Conservation (phyloP, 2,888 invertebrate species). For the Tetanocera ferruginea region DNA sequence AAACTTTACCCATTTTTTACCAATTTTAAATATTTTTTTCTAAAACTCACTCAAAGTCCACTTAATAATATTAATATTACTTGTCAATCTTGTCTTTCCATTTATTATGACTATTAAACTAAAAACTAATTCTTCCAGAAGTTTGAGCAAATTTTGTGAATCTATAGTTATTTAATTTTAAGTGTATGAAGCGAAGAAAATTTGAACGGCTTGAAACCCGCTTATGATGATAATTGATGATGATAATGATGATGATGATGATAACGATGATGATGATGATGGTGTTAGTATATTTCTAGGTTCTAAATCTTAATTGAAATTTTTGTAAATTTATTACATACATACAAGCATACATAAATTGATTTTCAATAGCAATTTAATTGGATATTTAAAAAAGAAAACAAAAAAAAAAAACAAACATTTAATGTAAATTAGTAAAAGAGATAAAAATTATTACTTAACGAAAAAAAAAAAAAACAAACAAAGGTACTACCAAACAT, state of each 20-base stretch:
- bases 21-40: background rate
- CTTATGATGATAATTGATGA: too few species aligned
- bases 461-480: background rate
- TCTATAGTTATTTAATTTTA: slow-evolving; percentile 18
- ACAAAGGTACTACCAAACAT: slow-evolving; percentile 7
- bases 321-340: background rate
- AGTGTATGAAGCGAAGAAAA: background rate
- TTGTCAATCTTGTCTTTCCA: slow-evolving; percentile 11
- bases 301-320: background rate
- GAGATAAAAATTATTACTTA: background rate
- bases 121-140: slow-evolving; percentile 32
- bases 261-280: too few species aligned
- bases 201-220: too few species aligned
- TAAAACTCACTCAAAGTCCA: background rate
- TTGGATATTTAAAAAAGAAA: slow-evolving; percentile 7
- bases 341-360: background rate
- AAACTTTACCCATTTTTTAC: background rate
- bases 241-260: too few species aligned
- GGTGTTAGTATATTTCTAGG: too few species aligned
- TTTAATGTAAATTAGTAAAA: slow-evolving; percentile 14
- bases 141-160: slow-evolving; percentile 9
- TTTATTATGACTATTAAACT: slow-evolving; percentile 1
- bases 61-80: background rate
- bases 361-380: slow-evolving; percentile 19
- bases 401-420: too few species aligned